Percentiles rank a stretch among this genome's conserved stretches.
Evolutionary conservation across 2,888 invertebrate genomes (phyloP).

Genomic region (Drosophila pseudotakahashii): DNA sequence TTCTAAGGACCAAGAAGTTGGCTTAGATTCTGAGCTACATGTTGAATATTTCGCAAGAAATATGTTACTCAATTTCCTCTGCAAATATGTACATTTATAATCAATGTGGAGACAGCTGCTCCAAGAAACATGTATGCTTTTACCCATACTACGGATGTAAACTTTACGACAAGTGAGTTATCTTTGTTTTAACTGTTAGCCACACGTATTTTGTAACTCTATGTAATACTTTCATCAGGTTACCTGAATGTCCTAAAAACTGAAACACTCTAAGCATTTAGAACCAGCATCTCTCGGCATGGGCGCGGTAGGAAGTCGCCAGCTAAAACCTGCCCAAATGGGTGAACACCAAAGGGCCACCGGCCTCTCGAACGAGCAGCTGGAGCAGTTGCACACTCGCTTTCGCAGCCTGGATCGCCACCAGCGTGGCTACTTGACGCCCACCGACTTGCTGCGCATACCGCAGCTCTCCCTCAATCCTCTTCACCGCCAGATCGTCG

Average conservation of each 20-base stretch:
- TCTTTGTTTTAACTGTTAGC: background rate
- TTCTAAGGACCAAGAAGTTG: too few relatives aligned
- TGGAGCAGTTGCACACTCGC: constrained; percentile 17
- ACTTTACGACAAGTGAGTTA: background rate
- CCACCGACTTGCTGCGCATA: constrained; percentile 61
- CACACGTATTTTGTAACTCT: background rate
- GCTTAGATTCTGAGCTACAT: too few relatives aligned
- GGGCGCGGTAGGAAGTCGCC: constrained; percentile 43
- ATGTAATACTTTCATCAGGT: background rate
- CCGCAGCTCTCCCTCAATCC: constrained; percentile 56
- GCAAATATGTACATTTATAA: too few relatives aligned
- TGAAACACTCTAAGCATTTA: background rate
- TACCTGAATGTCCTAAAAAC: constrained; percentile 2
- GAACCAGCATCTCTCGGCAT: constrained; percentile 37
- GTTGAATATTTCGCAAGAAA: too few relatives aligned
- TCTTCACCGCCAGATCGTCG: constrained; percentile 52
- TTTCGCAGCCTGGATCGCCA: constrained; percentile 42
- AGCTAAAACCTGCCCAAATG: constrained; percentile 31
- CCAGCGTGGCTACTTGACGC: constrained; percentile 50
- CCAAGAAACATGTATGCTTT: too few relatives aligned
- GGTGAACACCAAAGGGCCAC: constrained; percentile 9
- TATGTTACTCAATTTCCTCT: too few relatives aligned
- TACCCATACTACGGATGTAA: too few relatives aligned
- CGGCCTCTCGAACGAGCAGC: constrained; percentile 30
- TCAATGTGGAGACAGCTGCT: too few relatives aligned